Base-by-base conservation (phyloP, 2,888 invertebrate species). In the Tetragonula carbonaria region DNA sequence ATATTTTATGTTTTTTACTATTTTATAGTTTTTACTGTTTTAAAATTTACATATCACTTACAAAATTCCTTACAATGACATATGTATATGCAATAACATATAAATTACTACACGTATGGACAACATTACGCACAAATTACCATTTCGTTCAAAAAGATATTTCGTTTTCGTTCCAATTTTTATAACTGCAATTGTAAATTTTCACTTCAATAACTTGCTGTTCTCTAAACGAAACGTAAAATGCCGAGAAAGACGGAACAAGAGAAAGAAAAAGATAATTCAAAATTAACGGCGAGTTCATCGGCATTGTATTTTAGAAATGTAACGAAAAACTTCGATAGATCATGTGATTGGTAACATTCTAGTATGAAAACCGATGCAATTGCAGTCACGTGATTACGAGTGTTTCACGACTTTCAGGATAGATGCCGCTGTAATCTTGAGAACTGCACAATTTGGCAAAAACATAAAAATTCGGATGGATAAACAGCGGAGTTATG, bases 381-480 rank as follows among this genome's bases (percentile, higher is more conserved):
- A 66, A 63, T 62, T 63, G 23, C 45, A 50, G 67, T 77, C 76
- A 84, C 79, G 76, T 85, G 79, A 50, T 66, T 45, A 65, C 18
- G 33, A 76, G 50, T 63, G 68, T 38, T 70, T 86, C 83, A 23
- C 79, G 71, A 78, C 78, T 33, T 79, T 79, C 62, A 75, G 70
- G 84, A 70, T 71, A 90, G 90, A 90, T 90, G 91, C 59, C 91
- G 87, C 85, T 59, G 66, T 80, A 67, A 74, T 86, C 84, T 84
- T 59, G 63, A 45, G 70, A 73, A 50, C 55, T 13, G 80, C 18
- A 63, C 78, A 81, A 82, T 87, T 85, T 82, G 84, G 78, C 82
- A 86, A 90, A 89, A 88, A 89, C 81, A 74, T 78, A 78, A 90
- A 81, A 85, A 88, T 77, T 73, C 72, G 80, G 65, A 71, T 78